phyloP scores from a whole-genome alignment of 53 echinoderm and acorn worm species.

The Arbacia lixula region DNA sequence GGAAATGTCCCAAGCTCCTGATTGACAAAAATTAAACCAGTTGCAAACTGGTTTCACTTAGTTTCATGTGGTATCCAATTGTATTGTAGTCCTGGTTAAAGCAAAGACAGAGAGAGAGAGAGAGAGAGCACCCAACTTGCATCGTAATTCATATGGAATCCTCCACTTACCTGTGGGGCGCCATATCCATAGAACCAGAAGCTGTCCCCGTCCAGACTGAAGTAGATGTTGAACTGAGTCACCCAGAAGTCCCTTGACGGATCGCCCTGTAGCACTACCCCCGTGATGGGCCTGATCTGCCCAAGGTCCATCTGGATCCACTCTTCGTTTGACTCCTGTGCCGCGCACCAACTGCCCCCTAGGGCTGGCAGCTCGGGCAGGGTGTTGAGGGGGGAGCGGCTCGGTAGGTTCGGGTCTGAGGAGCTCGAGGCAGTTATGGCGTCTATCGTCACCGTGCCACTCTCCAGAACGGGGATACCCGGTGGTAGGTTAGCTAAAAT shows the following conservation, averaged over 20 bases:
- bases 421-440: conserved; percentile 13
- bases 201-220: background rate
- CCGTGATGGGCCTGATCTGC: background rate
- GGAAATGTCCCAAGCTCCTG: too few relatives aligned
- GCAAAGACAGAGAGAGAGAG: background rate
- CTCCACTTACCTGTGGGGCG: conserved; percentile 1
- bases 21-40: too few relatives aligned
- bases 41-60: too few relatives aligned
- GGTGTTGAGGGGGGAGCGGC: conserved; percentile 1
- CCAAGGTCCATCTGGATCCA: conserved; percentile 32
- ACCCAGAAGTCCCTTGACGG: conserved; percentile 44
- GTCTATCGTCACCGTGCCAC: background rate
- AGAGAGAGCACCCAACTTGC: background rate
- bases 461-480: conserved; percentile 8
- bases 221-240: background rate
- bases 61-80: too few relatives aligned
- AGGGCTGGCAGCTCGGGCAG: background rate
- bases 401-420: background rate
- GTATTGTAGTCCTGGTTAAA: too few relatives aligned
- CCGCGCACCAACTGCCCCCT: conserved; percentile 48
- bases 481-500: background rate
- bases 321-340: background rate
- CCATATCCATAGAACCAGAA: background rate
- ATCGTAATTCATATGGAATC: background rate
- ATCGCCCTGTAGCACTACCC: conserved; percentile 29